phyloP scores from a whole-genome alignment of 2,888 invertebrate genomes.

The Blastobasis adustella region DNA sequence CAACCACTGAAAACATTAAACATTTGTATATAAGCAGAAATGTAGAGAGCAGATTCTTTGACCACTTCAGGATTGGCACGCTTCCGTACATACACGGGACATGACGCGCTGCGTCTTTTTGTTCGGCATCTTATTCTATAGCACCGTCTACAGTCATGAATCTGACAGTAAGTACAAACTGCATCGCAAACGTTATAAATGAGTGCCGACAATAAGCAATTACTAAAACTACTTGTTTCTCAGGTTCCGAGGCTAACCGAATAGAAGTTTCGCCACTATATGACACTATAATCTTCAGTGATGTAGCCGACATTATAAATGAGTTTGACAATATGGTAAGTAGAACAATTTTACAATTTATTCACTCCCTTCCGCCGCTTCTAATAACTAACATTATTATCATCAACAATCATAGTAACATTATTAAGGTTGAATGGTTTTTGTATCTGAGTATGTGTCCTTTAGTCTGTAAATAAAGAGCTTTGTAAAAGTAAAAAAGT shows the following conservation, averaged over 20 bases:
- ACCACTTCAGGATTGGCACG: too few species aligned
- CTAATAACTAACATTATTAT: too few species aligned
- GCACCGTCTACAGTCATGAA: slow-evolving; percentile 31
- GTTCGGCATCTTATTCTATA: slow-evolving; percentile 21
- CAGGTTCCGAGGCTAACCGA: slow-evolving; percentile 45
- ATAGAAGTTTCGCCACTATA: slow-evolving; percentile 48
- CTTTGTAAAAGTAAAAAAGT: too few species aligned
- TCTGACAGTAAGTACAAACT: slow-evolving; percentile 41
- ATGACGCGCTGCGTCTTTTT: slow-evolving; percentile 25
- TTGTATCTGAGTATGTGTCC: too few species aligned
- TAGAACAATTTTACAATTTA: slow-evolving; percentile 8
- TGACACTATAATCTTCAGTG: slow-evolving; percentile 57
- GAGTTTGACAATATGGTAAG: slow-evolving; percentile 53
- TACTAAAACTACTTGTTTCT: not conserved
- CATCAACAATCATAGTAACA: too few species aligned
- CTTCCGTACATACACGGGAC: slow-evolving; percentile 14
- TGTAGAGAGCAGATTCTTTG: slow-evolving; percentile 6
- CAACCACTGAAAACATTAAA: slow-evolving; percentile 26
- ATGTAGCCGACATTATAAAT: slow-evolving; percentile 57
- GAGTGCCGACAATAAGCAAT: too few species aligned
- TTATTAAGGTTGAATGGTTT: too few species aligned
- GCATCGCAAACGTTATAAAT: not conserved
- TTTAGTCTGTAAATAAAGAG: too few species aligned
- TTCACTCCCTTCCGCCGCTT: too few species aligned
- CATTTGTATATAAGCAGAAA: slow-evolving; percentile 14